A percentile compares a stretch with the other conserved stretches of the same genome.
Evolutionary conservation across 2,797 vertebrate species (phyloP).

Genomic region (Phalanger gymnotis): DNA sequence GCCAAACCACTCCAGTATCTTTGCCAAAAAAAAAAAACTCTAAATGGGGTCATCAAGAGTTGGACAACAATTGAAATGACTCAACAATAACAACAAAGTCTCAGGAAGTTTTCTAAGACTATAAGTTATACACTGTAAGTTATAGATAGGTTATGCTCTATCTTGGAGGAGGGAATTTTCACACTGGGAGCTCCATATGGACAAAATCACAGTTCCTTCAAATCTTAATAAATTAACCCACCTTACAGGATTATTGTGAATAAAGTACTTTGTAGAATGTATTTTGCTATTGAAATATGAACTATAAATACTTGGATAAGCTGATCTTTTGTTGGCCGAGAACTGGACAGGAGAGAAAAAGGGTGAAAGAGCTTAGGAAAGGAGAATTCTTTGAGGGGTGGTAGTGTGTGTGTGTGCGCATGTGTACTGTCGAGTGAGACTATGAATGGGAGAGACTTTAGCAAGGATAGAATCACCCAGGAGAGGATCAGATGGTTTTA

Average conservation of each 20-base stretch:
- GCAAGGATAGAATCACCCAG: not conserved
- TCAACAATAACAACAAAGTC: too few relatives aligned
- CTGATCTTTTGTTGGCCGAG: too few relatives aligned
- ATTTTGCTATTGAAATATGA: too few relatives aligned
- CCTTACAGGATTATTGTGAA: too few relatives aligned
- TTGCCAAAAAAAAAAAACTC: not conserved
- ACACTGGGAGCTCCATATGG: too few relatives aligned
- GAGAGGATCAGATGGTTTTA: slow-evolving; percentile 13
- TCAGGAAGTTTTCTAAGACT: not conserved
- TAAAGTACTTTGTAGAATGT: too few relatives aligned
- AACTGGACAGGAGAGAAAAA: too few relatives aligned
- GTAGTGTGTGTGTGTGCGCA: too few relatives aligned
- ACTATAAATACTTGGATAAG: too few relatives aligned
- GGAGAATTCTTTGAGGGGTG: not conserved
- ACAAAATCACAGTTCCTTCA: too few relatives aligned
- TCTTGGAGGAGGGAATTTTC: too few relatives aligned
- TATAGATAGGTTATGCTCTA: not conserved
- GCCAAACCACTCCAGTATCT: not conserved
- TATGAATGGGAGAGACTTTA: slow-evolving; percentile 40
- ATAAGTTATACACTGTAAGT: not conserved
- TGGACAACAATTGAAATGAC: not conserved
- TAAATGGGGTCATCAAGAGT: not conserved
- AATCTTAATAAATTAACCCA: too few relatives aligned
- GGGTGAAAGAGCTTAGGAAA: not conserved
- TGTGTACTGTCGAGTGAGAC: not conserved